phyloP scores from a whole-genome alignment of 2,113 vertebrate species.

The Ochotona princeps region DNA sequence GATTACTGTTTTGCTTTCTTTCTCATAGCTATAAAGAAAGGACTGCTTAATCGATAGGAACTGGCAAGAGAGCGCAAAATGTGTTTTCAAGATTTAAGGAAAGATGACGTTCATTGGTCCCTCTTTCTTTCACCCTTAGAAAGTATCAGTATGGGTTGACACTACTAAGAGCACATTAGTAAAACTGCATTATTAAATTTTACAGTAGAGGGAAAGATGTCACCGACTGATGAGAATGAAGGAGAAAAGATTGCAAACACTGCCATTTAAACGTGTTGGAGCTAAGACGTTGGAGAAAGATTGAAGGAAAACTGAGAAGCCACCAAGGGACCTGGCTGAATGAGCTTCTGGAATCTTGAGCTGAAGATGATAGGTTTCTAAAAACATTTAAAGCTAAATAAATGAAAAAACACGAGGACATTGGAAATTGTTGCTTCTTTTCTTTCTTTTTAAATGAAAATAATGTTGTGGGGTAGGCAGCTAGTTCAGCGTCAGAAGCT shows the following conservation, averaged over 20 bases:
- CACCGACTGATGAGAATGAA: not conserved
- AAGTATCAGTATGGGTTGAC: constrained; percentile 18
- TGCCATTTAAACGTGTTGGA: not conserved
- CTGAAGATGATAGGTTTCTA: not conserved
- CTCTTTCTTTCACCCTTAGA: constrained; percentile 27
- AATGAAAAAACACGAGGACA: not conserved
- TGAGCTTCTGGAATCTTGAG: not conserved
- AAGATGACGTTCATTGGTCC: constrained; percentile 8
- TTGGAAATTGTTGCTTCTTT: too few species aligned
- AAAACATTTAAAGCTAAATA: not conserved
- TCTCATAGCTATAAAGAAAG: constrained; percentile 48
- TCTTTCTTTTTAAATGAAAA: too few species aligned
- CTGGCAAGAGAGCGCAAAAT: not conserved
- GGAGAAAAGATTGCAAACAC: not conserved
- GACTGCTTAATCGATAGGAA: constrained; percentile 23
- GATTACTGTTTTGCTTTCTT: constrained; percentile 54
- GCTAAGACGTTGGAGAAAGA: not conserved
- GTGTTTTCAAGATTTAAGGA: constrained; percentile 29
- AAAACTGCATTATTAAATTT: not conserved
- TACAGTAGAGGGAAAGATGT: not conserved
- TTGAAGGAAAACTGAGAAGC: not conserved
- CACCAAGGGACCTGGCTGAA: not conserved
- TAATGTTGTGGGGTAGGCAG: too few species aligned
- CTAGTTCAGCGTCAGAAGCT: too few species aligned
- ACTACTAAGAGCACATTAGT: not conserved